These are phyloP conservation scores for Automeris io DNA, from an alignment of 2,888 invertebrate genomes.

Conservation along the genomic window DNA sequence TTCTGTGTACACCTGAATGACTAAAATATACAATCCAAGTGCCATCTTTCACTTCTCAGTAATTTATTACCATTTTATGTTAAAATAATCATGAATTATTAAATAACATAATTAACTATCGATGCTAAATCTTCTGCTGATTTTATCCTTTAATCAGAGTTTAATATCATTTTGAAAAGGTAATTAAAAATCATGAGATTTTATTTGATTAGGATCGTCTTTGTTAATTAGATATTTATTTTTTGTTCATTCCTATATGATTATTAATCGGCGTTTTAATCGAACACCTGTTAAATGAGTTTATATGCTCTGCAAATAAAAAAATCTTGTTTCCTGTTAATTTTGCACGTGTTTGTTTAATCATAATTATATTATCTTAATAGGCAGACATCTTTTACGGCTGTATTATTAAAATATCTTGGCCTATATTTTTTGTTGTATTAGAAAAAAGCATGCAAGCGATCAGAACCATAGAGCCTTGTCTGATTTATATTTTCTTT, in stretches of 20 bases:
- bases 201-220: neutral
- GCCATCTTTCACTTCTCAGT: neutral
- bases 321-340: neutral
- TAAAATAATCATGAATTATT: neutral
- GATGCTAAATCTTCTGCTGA: neutral
- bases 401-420: too few species aligned
- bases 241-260: neutral
- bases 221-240: conserved; percentile 1
- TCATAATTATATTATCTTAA: too few species aligned
- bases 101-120: neutral
- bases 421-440: too few species aligned
- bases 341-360: neutral
- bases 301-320: neutral
- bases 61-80: conserved; percentile 1
- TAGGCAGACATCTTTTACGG: too few species aligned
- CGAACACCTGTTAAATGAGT: conserved; percentile 21
- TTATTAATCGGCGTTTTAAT: conserved; percentile 12
- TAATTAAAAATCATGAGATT: neutral
- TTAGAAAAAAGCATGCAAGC: too few species aligned
- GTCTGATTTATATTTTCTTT: too few species aligned
- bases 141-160: neutral
- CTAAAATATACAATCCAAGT: neutral
- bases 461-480: too few species aligned
- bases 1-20: too few species aligned
- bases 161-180: neutral